Conservation (phyloP, 2,113 vertebrate species). For the Patagioenas fasciata region DNA sequence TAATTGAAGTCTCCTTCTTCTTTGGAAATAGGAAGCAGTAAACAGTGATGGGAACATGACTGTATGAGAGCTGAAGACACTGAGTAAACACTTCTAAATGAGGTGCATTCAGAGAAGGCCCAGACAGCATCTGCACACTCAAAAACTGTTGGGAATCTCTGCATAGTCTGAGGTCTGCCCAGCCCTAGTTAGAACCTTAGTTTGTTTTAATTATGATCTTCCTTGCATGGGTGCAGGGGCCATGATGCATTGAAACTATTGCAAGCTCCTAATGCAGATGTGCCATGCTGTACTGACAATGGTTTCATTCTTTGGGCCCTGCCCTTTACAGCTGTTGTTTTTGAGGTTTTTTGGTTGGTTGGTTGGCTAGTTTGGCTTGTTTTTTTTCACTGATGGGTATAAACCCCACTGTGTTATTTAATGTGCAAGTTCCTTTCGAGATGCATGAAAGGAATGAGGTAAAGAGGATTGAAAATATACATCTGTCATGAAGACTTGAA, state of each 20-base stretch:
- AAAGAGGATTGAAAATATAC: neutral
- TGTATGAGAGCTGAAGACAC: neutral
- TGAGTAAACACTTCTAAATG: neutral
- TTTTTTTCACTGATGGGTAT: neutral
- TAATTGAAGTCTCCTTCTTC: neutral
- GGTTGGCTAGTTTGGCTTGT: too few relatives aligned
- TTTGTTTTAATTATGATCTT: neutral
- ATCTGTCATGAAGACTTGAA: neutral
- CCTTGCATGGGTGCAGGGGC: neutral
- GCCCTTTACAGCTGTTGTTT: neutral
- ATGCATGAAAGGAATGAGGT: neutral
- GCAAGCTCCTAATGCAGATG: neutral
- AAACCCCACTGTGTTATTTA: neutral
- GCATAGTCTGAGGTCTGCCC: neutral
- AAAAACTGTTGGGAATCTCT: neutral
- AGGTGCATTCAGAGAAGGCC: neutral
- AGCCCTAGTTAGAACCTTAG: neutral
- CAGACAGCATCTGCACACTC: neutral
- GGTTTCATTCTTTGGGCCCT: neutral
- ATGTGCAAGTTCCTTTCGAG: neutral
- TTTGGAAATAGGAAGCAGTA: neutral
- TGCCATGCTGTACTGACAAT: neutral
- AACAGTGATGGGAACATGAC: neutral
- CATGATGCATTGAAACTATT: neutral
- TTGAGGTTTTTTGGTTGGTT: too few relatives aligned